A percentile compares a stretch with the other conserved stretches of the same genome.
Conservation (phyloP, 2,797 vertebrate species). For the Mormyrus proboscirostris region DNA sequence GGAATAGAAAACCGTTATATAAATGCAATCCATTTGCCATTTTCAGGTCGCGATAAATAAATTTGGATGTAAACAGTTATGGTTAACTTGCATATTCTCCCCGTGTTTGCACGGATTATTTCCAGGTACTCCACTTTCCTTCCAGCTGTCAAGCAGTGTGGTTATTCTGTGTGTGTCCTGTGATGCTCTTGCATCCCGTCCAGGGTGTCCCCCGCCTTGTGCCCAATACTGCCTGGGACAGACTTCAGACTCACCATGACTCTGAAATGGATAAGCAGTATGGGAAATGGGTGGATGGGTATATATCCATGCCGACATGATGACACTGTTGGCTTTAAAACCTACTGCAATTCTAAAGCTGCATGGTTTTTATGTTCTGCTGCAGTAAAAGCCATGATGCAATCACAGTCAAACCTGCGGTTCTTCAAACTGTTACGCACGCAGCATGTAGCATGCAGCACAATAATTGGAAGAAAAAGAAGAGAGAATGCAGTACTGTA, state of each 20-base stretch:
- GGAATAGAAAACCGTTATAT: no score
- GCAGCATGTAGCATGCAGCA: not conserved
- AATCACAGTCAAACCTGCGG: not conserved
- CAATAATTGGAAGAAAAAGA: not conserved
- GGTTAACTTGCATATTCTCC: not conserved
- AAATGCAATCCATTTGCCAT: no score
- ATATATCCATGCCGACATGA: not conserved
- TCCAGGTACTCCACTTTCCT: not conserved
- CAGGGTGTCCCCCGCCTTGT: not conserved
- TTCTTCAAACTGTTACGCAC: not conserved
- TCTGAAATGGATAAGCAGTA: not conserved
- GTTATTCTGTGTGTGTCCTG: not conserved
- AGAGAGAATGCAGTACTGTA: not conserved
- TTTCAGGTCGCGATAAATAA: not conserved
- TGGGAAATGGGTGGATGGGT: not conserved
- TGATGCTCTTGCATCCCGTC: not conserved
- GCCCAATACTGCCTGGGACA: not conserved
- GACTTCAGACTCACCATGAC: not conserved
- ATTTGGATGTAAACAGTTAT: not conserved
- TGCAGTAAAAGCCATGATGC: not conserved
- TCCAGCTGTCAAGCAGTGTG: not conserved
- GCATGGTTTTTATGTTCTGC: not conserved
- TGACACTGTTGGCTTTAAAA: not conserved
- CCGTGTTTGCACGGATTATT: not conserved
- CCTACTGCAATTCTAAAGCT: not conserved